phyloP scores from a whole-genome alignment of 2,797 vertebrate genomes.

The Tadarida brasiliensis region DNA sequence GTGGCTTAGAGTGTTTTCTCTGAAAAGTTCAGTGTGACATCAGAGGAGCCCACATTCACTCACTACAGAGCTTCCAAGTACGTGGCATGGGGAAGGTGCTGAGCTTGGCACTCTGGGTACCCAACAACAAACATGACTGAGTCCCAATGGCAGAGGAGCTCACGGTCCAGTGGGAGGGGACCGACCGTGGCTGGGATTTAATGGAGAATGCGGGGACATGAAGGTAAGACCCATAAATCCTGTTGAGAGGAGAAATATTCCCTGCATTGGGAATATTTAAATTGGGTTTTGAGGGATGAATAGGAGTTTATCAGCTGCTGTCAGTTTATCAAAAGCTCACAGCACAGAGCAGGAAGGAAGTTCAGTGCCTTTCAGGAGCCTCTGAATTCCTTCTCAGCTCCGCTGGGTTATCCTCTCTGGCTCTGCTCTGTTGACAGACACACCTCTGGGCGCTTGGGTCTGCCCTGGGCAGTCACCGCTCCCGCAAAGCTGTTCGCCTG shows the following conservation, averaged over 20 bases:
- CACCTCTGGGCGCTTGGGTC: too few relatives aligned
- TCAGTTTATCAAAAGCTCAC: neutral
- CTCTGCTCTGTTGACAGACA: too few relatives aligned
- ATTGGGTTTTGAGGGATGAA: neutral
- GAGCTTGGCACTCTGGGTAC: neutral
- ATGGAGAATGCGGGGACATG: accelerated
- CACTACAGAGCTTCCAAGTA: neutral
- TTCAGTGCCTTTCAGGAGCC: neutral
- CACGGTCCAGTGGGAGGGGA: accelerated
- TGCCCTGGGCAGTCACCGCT: too few relatives aligned
- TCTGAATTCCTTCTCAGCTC: too few relatives aligned
- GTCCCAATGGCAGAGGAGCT: neutral
- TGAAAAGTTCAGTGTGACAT: neutral
- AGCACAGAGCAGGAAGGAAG: neutral
- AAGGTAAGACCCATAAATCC: neutral
- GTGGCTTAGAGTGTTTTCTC: neutral
- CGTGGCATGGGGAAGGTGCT: accelerated
- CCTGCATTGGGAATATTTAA: neutral
- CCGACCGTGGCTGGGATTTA: too few relatives aligned
- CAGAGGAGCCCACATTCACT: accelerated
- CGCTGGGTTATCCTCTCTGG: too few relatives aligned
- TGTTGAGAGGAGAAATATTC: neutral
- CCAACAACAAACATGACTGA: neutral
- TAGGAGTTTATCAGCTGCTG: too few relatives aligned
- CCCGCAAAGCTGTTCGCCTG: too few relatives aligned